A percentile compares a stretch with the other conserved stretches of the same genome.
phyloP scores from a whole-genome alignment of 2,113 vertebrate species.

The Salvelinus alpinus region DNA sequence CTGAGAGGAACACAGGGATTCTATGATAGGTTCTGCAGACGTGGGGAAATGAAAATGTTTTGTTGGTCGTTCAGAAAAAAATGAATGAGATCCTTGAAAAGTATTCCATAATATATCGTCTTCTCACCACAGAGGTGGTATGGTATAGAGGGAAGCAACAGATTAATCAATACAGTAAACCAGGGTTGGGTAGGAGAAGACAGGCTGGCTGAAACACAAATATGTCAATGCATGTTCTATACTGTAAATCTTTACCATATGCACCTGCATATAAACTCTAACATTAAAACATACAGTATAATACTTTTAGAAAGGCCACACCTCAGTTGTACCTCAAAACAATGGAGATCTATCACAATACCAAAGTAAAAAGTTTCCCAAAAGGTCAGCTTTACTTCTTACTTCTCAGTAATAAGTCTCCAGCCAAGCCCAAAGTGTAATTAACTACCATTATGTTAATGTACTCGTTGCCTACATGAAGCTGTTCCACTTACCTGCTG shows the following conservation, averaged over 20 bases:
- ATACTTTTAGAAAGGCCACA: too few relatives aligned
- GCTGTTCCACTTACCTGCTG: not conserved
- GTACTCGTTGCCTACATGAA: not conserved
- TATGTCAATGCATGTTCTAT: too few relatives aligned
- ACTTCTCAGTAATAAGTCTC: not conserved
- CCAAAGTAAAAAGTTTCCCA: not conserved
- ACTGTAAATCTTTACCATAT: too few relatives aligned
- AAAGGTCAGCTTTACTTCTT: not conserved
- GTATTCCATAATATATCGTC: slow-evolving; percentile 70
- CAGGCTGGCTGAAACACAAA: slow-evolving; percentile 70
- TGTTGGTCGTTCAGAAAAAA: slow-evolving; percentile 33
- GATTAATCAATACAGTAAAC: slow-evolving; percentile 76
- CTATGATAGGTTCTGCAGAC: slow-evolving; percentile 40
- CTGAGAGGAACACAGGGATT: not conserved
- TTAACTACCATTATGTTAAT: slow-evolving; percentile 7
- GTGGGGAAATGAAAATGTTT: slow-evolving; percentile 42
- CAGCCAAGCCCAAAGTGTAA: slow-evolving; percentile 8
- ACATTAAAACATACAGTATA: too few relatives aligned
- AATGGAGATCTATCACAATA: not conserved
- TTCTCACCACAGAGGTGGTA: slow-evolving; percentile 55
- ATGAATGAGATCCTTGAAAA: slow-evolving; percentile 59
- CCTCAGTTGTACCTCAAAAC: too few relatives aligned
- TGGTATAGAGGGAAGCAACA: slow-evolving; percentile 44
- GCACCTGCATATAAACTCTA: too few relatives aligned
- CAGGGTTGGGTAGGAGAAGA: slow-evolving; percentile 46